These are phyloP conservation scores for Pocillopora damicornis DNA, from an alignment of 64 coral and sea anemone genomes.

Conservation along the genomic window DNA sequence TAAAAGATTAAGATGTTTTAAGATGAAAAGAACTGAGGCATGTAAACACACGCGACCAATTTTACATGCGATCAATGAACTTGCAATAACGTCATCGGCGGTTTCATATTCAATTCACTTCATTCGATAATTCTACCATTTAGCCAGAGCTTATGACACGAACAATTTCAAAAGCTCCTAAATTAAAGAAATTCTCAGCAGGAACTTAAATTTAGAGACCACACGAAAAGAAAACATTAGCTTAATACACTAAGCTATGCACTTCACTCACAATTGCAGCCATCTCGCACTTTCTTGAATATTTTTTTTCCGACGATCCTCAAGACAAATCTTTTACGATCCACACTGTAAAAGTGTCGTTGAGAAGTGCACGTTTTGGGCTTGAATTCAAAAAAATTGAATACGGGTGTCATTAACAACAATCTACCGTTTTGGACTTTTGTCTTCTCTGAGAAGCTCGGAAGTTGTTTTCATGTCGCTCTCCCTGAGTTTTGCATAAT, in stretches of 20 bases:
- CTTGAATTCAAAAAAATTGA: neutral
- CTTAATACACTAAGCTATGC: neutral
- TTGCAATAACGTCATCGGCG: conserved; percentile 8
- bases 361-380: neutral
- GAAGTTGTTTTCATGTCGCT: neutral
- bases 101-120: neutral
- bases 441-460: neutral
- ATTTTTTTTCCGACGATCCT: neutral
- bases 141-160: neutral
- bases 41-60: conserved; percentile 9
- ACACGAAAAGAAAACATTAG: neutral
- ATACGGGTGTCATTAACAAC: neutral
- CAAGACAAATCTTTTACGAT: neutral
- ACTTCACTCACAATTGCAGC: conserved; percentile 17
- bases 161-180: neutral
- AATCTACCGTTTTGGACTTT: neutral
- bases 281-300: neutral
- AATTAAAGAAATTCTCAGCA: neutral
- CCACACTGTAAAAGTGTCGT: neutral
- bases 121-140: neutral
- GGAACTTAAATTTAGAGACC: conserved; percentile 10
- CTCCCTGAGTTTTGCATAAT: conserved; percentile 10
- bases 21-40: conserved; percentile 10
- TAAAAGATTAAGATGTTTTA: neutral
- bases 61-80: conserved; percentile 30